Conservation (phyloP, 2,113 vertebrate genomes). For the Camarhynchus parvulus region DNA sequence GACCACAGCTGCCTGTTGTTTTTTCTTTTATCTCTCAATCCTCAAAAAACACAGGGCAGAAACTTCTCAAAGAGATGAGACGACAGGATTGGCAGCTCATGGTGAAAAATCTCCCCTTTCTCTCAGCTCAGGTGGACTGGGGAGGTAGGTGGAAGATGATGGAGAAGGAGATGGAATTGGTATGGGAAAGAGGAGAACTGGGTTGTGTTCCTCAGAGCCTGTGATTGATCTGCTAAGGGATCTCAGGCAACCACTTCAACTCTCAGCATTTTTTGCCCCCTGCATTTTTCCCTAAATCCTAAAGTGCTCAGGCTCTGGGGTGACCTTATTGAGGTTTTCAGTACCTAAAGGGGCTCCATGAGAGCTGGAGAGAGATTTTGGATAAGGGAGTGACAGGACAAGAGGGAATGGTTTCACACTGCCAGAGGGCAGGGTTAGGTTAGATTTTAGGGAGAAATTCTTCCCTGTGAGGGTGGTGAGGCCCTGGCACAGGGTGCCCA, state of each 20-base stretch:
- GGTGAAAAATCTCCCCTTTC: neutral
- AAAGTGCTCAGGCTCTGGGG: neutral
- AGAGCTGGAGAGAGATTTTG: neutral
- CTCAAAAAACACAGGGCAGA: neutral
- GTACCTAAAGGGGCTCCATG: neutral
- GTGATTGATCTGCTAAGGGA: neutral
- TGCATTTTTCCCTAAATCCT: neutral
- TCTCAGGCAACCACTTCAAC: neutral
- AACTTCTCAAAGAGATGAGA: neutral
- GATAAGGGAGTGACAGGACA: neutral
- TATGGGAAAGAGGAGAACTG: neutral
- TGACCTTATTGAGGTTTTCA: neutral
- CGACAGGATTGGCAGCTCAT: neutral
- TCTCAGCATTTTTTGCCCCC: neutral
- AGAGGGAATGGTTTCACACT: neutral
- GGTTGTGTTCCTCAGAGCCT: neutral
- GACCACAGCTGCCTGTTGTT: neutral
- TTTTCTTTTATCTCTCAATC: neutral
- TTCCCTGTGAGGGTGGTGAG: fast-evolving
- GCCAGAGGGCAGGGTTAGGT: neutral
- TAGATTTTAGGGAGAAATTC: neutral
- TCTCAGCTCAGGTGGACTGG: neutral
- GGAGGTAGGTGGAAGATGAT: fast-evolving
- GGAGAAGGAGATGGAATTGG: neutral
- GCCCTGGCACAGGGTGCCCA: neutral